These are phyloP conservation scores for Heliconius congener DNA, from an alignment of 1,140 invertebrate genomes.

Conservation along the genomic window DNA sequence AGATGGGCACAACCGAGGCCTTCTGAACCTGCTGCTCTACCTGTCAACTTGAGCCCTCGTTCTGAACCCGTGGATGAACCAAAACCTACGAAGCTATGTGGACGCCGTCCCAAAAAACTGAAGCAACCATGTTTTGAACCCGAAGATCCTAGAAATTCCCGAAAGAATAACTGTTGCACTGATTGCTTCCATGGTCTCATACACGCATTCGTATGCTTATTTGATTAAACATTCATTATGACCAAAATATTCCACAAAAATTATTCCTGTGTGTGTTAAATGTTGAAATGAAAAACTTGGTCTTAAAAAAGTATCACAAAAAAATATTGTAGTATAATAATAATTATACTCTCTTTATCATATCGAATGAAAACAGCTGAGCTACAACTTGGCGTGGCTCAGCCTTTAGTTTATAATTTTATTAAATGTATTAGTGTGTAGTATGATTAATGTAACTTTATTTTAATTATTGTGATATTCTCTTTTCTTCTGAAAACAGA, in stretches of 20 bases:
- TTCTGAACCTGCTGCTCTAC: slow-evolving; percentile 61
- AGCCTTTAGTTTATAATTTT: slow-evolving; percentile 6
- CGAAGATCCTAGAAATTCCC: slow-evolving; percentile 53
- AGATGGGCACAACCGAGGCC: slow-evolving; percentile 69
- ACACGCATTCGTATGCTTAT: slow-evolving; percentile 75
- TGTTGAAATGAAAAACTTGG: background rate
- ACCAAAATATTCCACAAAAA: slow-evolving; percentile 5
- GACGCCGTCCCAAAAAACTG: slow-evolving; percentile 61
- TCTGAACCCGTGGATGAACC: slow-evolving; percentile 65
- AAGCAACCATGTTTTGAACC: slow-evolving; percentile 72
- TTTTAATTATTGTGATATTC: slow-evolving; percentile 13
- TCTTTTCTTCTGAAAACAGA: slow-evolving; percentile 9
- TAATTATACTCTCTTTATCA: background rate
- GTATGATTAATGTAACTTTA: slow-evolving; percentile 9
- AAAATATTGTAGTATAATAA: background rate
- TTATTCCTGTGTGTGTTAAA: background rate
- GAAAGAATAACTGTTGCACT: slow-evolving; percentile 69
- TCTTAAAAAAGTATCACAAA: background rate
- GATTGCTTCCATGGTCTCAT: slow-evolving; percentile 73
- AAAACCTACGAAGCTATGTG: slow-evolving; percentile 66
- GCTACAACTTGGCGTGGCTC: background rate
- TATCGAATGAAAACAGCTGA: background rate
- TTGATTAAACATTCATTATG: slow-evolving; percentile 60
- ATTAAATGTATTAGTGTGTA: background rate
- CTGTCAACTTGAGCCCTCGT: slow-evolving; percentile 65